phyloP scores from a whole-genome alignment of 2,113 vertebrate species.

The Uropsilus gracilis region DNA sequence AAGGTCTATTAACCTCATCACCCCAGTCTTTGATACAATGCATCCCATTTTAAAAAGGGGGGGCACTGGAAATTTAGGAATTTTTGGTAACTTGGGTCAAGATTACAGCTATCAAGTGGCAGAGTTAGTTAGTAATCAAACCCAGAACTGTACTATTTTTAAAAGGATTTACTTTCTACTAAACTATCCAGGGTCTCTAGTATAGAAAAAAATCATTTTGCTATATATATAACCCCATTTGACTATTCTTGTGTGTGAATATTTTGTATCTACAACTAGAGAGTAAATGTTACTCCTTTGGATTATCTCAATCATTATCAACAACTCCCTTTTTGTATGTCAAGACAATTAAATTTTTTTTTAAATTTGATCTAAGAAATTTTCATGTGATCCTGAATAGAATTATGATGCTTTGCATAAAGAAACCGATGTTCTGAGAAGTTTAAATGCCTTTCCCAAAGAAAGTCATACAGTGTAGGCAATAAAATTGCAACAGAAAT shows the following conservation, averaged over 20 bases:
- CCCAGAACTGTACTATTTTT: background rate
- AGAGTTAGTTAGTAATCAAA: constrained; percentile 18
- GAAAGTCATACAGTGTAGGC: background rate
- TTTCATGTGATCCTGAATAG: background rate
- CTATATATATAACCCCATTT: background rate
- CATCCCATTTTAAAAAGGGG: background rate
- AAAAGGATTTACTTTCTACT: constrained; percentile 8
- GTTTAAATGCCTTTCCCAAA: constrained; percentile 5
- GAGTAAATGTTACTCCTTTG: background rate
- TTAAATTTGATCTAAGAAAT: background rate
- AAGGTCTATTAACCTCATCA: constrained; percentile 25
- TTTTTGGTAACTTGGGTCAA: background rate
- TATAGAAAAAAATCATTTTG: background rate
- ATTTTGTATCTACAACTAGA: background rate
- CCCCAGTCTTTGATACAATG: background rate
- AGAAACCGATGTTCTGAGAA: background rate
- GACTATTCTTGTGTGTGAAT: background rate
- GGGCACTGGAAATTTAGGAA: background rate
- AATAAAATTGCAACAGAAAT: background rate
- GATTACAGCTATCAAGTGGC: background rate
- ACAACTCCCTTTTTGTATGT: background rate
- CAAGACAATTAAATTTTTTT: background rate
- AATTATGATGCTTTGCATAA: constrained; percentile 21
- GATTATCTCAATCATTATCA: background rate
- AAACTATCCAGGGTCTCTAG: background rate